Evolutionary conservation across 2,797 vertebrate genomes (phyloP).

Genomic region (Antrozous pallidus): DNA sequence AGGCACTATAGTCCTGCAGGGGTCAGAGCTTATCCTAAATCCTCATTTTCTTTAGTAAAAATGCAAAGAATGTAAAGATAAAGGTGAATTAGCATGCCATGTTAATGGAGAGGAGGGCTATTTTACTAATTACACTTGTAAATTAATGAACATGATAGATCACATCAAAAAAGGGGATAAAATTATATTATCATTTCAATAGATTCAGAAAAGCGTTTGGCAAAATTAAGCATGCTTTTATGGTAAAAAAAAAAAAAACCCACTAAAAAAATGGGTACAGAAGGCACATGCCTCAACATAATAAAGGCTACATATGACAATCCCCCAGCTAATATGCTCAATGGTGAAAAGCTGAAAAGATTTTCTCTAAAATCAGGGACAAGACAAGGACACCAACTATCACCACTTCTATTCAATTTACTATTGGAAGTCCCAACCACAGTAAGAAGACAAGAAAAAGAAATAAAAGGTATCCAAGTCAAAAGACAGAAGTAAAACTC

Average conservation of each 20-base stretch:
- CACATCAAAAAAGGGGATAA: background rate
- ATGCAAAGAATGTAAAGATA: background rate
- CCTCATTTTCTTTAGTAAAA: background rate
- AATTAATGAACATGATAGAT: background rate
- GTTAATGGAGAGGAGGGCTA: background rate
- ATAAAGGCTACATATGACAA: background rate
- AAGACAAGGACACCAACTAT: background rate
- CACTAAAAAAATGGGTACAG: background rate
- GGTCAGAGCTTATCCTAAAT: background rate
- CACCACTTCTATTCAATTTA: background rate
- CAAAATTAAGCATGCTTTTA: background rate
- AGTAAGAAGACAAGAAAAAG: background rate
- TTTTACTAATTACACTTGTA: background rate
- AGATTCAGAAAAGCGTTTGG: background rate
- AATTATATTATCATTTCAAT: background rate
- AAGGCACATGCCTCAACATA: background rate
- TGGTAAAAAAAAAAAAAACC: too few relatives aligned
- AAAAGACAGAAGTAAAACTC: background rate
- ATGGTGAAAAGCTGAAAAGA: background rate
- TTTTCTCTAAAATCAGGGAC: background rate
- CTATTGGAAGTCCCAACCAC: background rate
- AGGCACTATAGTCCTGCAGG: background rate
- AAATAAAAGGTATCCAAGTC: background rate
- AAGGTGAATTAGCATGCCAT: background rate
- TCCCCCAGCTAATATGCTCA: background rate